Conservation (phyloP, 2,888 invertebrate species). For the Ennomos fuscantarius region DNA sequence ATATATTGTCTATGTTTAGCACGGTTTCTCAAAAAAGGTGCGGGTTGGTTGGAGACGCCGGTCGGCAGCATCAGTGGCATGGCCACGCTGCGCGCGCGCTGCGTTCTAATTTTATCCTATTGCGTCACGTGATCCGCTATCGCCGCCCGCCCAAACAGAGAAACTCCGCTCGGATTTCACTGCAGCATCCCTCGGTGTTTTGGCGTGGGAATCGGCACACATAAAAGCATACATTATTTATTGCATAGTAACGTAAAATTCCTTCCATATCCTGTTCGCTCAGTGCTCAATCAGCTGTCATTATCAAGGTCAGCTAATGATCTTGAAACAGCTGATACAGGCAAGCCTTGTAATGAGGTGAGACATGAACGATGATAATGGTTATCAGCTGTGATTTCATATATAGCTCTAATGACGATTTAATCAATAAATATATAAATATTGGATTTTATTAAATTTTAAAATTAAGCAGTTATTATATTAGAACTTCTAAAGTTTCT, state of each 20-base stretch:
- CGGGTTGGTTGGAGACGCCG: conserved; percentile 71
- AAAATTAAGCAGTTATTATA: no score
- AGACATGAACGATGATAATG: conserved; percentile 8
- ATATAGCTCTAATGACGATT: no score
- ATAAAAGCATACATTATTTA: conserved; percentile 4
- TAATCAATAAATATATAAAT: no score
- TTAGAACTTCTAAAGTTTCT: no score
- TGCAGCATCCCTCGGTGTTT: conserved; percentile 58
- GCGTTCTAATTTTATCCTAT: conserved; percentile 77
- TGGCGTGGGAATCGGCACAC: conserved; percentile 47
- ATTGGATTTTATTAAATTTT: no score
- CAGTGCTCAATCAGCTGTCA: conserved; percentile 58
- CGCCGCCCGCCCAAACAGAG: conserved; percentile 84
- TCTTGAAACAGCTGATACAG: conserved; percentile 55
- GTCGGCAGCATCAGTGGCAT: conserved; percentile 60
- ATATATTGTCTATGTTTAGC: conserved; percentile 74
- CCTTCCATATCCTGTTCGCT: conserved; percentile 39
- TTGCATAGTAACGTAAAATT: conserved; percentile 39
- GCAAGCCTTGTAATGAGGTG: conserved; percentile 7
- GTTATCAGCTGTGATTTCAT: neutral
- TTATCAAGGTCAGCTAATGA: conserved; percentile 68
- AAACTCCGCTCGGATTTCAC: conserved; percentile 82
- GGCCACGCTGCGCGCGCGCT: conserved; percentile 71
- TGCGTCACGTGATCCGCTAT: conserved; percentile 76
- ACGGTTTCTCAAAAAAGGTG: conserved; percentile 79